phyloP scores from a whole-genome alignment of 2,797 vertebrate genomes.

The Distichodus sexfasciatus region DNA sequence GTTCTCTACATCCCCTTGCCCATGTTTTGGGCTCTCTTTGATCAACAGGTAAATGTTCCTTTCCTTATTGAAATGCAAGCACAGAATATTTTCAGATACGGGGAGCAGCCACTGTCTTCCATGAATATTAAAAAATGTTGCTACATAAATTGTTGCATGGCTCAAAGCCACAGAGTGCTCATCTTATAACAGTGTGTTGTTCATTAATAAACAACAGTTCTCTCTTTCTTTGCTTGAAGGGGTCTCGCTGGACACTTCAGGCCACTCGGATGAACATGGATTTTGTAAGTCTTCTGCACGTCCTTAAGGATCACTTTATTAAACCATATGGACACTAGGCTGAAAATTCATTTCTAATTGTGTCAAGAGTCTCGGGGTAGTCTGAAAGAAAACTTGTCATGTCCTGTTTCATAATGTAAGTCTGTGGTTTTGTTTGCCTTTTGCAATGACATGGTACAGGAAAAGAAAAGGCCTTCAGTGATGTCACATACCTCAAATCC shows the following conservation, averaged over 20 bases:
- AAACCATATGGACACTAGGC: neutral
- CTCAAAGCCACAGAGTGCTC: neutral
- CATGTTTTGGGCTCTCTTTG: conserved; percentile 98
- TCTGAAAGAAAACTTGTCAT: neutral
- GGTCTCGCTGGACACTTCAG: conserved; percentile 96
- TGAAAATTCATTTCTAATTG: neutral
- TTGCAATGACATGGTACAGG: conserved; percentile 10
- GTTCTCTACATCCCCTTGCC: conserved; percentile 92
- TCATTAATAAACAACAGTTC: neutral
- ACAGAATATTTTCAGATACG: neutral
- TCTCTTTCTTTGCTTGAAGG: conserved; percentile 68
- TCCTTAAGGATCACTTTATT: neutral
- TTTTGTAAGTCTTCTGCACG: conserved; percentile 80
- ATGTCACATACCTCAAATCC: too few species aligned
- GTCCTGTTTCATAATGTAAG: neutral
- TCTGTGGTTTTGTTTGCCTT: neutral
- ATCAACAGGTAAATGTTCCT: conserved; percentile 85
- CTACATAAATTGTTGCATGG: neutral
- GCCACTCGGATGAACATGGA: conserved; percentile 92
- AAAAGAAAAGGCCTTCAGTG: neutral
- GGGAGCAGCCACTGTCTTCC: neutral
- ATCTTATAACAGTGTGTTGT: neutral
- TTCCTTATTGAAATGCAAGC: neutral
- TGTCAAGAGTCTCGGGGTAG: neutral
- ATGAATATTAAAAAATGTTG: neutral